Conservation (phyloP, 2,888 invertebrate genomes). For the Lepidocyrtinus sp. region DNA sequence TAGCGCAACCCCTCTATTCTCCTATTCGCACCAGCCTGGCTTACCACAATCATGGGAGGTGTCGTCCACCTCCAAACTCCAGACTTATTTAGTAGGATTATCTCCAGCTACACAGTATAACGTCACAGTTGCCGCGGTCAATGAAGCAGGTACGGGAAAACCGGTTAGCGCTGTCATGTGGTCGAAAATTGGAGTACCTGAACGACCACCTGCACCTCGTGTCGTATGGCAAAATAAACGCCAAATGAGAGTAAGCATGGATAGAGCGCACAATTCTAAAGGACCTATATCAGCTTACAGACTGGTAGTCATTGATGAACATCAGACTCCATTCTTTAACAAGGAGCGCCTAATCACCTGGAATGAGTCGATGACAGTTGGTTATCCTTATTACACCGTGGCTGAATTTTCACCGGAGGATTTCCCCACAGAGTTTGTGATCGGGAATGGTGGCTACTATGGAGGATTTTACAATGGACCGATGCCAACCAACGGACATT, state of each 20-base stretch:
- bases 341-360: constrained; percentile 78
- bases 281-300: constrained; percentile 85
- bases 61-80: constrained; percentile 48
- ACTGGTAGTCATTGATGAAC: constrained; percentile 81
- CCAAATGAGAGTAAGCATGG: constrained; percentile 80
- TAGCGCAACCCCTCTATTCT: constrained; percentile 71
- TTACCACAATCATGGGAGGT: constrained; percentile 64
- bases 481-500: constrained; percentile 77
- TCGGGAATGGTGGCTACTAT: constrained; percentile 84
- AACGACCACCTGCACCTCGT: constrained; percentile 79
- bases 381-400: constrained; percentile 85
- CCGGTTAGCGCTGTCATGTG: constrained; percentile 76
- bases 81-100: constrained; percentile 73
- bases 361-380: constrained; percentile 79
- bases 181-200: constrained; percentile 83
- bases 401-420: constrained; percentile 82
- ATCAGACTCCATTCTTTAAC: constrained; percentile 76
- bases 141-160: constrained; percentile 76
- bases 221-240: constrained; percentile 78
- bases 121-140: constrained; percentile 80
- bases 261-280: constrained; percentile 79
- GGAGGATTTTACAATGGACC: constrained; percentile 85
- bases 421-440: constrained; percentile 75
- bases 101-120: constrained; percentile 85
- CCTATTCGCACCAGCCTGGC: constrained; percentile 70